phyloP scores from a whole-genome alignment of 2,888 invertebrate species.

The Cephalotes varians region DNA sequence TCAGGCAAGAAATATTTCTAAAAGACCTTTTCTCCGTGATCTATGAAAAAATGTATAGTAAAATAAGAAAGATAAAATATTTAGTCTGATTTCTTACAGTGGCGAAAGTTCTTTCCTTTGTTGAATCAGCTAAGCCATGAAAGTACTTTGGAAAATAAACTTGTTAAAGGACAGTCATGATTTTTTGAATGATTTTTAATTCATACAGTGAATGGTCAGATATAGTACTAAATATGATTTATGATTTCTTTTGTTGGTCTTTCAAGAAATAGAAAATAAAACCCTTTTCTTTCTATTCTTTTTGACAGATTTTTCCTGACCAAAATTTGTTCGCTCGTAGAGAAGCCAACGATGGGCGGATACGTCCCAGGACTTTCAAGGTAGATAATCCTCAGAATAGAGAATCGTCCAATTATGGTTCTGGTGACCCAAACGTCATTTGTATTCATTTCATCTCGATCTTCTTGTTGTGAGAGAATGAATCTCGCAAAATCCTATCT shows the following conservation, averaged over 20 bases:
- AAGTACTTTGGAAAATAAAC: slow-evolving; percentile 61
- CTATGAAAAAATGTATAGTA: background rate
- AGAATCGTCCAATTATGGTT: slow-evolving; percentile 82
- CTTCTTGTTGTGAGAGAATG: slow-evolving; percentile 66
- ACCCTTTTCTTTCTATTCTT: slow-evolving; percentile 22
- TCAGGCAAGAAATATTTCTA: background rate
- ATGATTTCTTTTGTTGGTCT: slow-evolving; percentile 65
- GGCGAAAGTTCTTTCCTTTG: slow-evolving; percentile 60
- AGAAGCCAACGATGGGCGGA: slow-evolving; percentile 73
- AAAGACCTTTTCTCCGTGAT: background rate
- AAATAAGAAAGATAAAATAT: background rate
- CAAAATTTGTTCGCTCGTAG: slow-evolving; percentile 71
- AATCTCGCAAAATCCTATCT: slow-evolving; percentile 42
- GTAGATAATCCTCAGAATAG: slow-evolving; percentile 81
- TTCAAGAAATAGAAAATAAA: slow-evolving; percentile 4
- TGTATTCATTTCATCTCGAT: slow-evolving; percentile 79
- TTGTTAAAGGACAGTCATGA: slow-evolving; percentile 76
- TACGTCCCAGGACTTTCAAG: slow-evolving; percentile 74
- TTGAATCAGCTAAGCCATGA: background rate
- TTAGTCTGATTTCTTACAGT: slow-evolving; percentile 70
- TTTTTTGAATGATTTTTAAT: slow-evolving; percentile 68
- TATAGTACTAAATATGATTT: slow-evolving; percentile 73
- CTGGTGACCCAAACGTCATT: slow-evolving; percentile 82
- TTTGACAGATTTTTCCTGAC: slow-evolving; percentile 29
- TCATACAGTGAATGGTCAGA: slow-evolving; percentile 67